phyloP scores from a whole-genome alignment of 2,113 vertebrate species.

The Cebidichthys violaceus region DNA sequence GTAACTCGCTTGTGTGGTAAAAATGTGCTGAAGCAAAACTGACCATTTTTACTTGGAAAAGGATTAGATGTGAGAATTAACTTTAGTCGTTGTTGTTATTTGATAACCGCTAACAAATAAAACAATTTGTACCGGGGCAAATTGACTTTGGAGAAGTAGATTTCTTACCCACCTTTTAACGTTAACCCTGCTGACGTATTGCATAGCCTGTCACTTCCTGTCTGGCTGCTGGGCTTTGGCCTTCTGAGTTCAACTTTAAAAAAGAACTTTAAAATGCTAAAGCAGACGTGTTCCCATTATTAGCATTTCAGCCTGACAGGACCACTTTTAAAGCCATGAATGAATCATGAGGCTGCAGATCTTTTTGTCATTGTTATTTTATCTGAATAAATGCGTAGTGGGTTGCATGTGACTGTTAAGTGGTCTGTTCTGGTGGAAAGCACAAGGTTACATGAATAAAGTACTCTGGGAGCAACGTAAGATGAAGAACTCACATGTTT shows the following conservation, averaged over 20 bases:
- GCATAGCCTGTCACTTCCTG: not conserved
- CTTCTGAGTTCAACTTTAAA: constrained; percentile 30
- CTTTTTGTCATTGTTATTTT: not conserved
- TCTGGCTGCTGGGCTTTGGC: constrained; percentile 7
- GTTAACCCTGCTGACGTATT: not conserved
- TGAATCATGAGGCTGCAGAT: constrained; percentile 45
- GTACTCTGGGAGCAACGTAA: not conserved
- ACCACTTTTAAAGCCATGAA: constrained; percentile 49
- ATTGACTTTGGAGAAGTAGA: not conserved
- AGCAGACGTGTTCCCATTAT: not conserved
- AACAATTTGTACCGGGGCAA: not conserved
- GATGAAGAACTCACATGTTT: not conserved
- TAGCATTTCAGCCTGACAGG: constrained; percentile 13
- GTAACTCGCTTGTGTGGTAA: too few species aligned
- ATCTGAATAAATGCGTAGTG: not conserved
- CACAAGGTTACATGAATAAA: constrained; percentile 19
- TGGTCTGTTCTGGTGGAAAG: not conserved
- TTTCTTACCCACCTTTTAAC: not conserved
- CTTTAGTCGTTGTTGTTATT: not conserved
- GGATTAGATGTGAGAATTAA: not conserved
- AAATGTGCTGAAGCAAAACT: not conserved
- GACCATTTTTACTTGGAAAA: not conserved
- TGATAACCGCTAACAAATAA: not conserved
- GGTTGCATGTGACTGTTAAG: not conserved
- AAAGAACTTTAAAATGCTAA: not conserved